Base-by-base conservation (phyloP, 2,113 vertebrate genomes). In the Fregetta grallaria region DNA sequence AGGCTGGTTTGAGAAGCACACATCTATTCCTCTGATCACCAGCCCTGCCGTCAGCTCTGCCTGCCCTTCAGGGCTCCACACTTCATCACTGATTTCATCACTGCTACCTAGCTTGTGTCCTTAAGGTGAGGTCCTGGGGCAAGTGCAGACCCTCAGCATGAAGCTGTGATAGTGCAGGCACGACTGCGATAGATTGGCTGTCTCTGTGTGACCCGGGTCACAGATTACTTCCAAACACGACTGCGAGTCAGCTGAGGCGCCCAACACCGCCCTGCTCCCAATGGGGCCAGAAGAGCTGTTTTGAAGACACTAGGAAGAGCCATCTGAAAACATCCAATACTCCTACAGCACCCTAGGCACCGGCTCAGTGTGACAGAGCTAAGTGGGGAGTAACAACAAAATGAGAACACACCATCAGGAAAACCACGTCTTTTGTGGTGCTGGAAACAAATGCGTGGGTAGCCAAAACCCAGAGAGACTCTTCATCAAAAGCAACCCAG, bases 171-270 rank as follows among this genome's bases (percentile, higher is more conserved):
- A 58, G 18, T 4, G 16, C 44, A 68, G 55, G 50, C 78, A 67
- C 3, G 6, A 8, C 14, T 32, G 42, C 1, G 3, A 56, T 2
- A 13, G 29, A 34, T 56, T 7, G n/a, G 36, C 25, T 59, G 29
- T 36, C 40, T 88, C 67, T 55, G 23, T 0, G 0, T 3, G 4
- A 61, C 32, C 79, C 0, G 0, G 40, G 49, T 0, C 5, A 19
- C 53, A 62, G 53, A 53, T 49, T 53, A 38, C 45, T 52, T 67
- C 71, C 38, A 86, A 71, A 73, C 34, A 44, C 0, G 1, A 45
- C 71, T 53, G 61, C 30, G 40, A 30, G 49, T 45, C 49, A 38
- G 62, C 66, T 32, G 45, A 49, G 36, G 17, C 2, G 1, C 42
- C 84, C 58, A 72, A 30, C 0, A 1, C 27, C 36, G 58, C 68